Conservation (phyloP, 92 coral and sea anemone genomes). For the Porites rus region DNA sequence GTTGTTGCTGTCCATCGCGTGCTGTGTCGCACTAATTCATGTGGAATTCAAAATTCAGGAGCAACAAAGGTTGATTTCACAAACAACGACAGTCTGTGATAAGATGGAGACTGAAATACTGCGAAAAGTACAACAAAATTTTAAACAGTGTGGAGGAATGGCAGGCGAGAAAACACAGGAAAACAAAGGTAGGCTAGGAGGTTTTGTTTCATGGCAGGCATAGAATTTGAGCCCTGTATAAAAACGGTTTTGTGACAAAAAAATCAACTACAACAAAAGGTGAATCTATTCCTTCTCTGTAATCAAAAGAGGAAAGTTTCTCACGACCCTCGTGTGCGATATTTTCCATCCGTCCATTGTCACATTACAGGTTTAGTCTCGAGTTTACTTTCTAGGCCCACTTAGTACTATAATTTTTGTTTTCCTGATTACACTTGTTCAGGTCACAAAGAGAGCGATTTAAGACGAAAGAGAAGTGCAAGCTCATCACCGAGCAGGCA, state of each 20-base stretch:
- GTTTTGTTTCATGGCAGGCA: background rate
- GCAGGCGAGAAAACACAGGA: background rate
- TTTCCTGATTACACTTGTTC: background rate
- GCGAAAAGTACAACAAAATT: slow-evolving; percentile 5
- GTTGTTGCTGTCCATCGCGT: slow-evolving; percentile 30
- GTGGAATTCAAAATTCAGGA: slow-evolving; percentile 37
- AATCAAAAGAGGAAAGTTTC: too few relatives aligned
- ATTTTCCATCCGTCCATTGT: too few relatives aligned
- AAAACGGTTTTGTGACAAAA: too few relatives aligned
- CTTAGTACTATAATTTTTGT: background rate
- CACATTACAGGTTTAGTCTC: background rate
- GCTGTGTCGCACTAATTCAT: slow-evolving; percentile 39
- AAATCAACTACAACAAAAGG: too few relatives aligned
- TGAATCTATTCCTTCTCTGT: too few relatives aligned
- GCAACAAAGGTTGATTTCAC: slow-evolving; percentile 26
- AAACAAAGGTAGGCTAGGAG: background rate
- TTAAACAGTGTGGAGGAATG: slow-evolving; percentile 1
- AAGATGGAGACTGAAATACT: slow-evolving; percentile 20
- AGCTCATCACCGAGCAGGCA: background rate
- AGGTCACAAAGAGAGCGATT: slow-evolving; percentile 2
- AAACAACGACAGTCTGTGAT: slow-evolving; percentile 10
- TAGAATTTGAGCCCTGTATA: too few relatives aligned
- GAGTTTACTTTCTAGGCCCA: background rate
- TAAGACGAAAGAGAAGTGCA: slow-evolving; percentile 5
- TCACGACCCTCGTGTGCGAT: too few relatives aligned